Base-by-base conservation (phyloP, 2,113 vertebrate genomes). In the Solenodon paradoxus region DNA sequence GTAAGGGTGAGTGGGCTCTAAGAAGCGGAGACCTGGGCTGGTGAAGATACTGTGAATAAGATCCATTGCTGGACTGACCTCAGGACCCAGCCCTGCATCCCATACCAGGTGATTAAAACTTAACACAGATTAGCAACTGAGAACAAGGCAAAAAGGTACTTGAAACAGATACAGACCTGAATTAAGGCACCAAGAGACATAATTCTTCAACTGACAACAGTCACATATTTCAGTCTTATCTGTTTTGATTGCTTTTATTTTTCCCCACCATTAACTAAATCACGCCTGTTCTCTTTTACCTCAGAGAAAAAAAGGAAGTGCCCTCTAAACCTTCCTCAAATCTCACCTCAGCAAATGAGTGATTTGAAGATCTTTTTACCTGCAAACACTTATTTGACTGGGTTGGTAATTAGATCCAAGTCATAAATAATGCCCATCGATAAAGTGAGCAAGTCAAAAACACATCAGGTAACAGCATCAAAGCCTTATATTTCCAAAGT, bases 81-180 rank as follows among this genome's bases (percentile, higher is more conserved):
- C 1, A n/a, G 32, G 63, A 30, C 42, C 57, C 2, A 63, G 38
- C 9, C 9, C 30, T 47, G 45, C 35, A 69, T 17, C 30, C n/a
- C n/a, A 0, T 12, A 71, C 88, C 7, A 28, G 32, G n/a, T 11
- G n/a, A 61, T 51, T 38, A 75, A 28, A 35, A 57, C 77, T 22
- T 7, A 91, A 12, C 2, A 11, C 8, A 75, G 57, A 45, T 12
- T 86, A 7, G 35, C 42, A 24, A 26, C 20, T n/a, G 30, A 68
- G 30, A 45, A 45, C 24, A 11, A 28, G 49, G 17, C 11, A 30
- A 88, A 5, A 63, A n/a, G 47, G 9, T 55, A 42, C 49, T 0
- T 68, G 66, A 72, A 51, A 92, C 93, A 88, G 55, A 30, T 8
- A 83, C 40, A 85, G 75, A 64, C 24, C 71, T 9, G 22, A 81